Evolutionary conservation across 2,113 vertebrate species (phyloP).

Genomic region (Tachuris rubrigastra): DNA sequence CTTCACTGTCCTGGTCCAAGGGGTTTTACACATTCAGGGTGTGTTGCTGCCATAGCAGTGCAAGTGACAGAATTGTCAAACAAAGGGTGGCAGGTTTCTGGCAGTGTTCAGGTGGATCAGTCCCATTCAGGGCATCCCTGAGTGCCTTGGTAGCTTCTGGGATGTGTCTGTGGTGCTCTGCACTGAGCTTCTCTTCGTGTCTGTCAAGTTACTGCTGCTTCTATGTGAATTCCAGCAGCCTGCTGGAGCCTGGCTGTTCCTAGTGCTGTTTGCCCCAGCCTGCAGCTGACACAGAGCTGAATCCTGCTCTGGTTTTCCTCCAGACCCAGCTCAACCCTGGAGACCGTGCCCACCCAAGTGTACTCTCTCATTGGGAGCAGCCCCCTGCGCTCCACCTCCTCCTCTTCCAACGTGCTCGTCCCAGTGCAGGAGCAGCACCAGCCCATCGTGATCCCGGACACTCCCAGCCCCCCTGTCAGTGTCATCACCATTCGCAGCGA

Average conservation of each 20-base stretch:
- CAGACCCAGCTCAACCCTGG: constrained; percentile 81
- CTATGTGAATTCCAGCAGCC: not conserved
- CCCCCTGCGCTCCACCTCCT: constrained; percentile 76
- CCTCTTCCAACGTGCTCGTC: constrained; percentile 79
- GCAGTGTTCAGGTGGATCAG: not conserved
- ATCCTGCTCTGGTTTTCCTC: not conserved
- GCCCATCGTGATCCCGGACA: constrained; percentile 96
- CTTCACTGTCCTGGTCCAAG: not conserved
- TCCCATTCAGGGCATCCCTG: not conserved
- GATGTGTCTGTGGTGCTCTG: rapidly evolving
- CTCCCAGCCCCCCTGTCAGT: constrained; percentile 93
- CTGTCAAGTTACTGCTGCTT: not conserved
- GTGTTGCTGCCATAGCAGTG: not conserved
- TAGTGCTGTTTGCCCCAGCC: not conserved
- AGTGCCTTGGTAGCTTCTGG: not conserved
- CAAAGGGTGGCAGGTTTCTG: not conserved
- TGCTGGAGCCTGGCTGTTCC: not conserved
- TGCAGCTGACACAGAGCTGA: not conserved
- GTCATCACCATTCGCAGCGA: constrained; percentile 99
- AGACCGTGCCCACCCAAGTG: constrained; percentile 77
- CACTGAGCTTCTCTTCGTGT: not conserved
- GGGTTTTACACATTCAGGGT: not conserved
- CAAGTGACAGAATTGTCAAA: not conserved
- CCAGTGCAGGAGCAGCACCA: constrained; percentile 84
- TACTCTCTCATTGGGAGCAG: constrained; percentile 83